A percentile compares a stretch with the other conserved stretches of the same genome.
phyloP scores from a whole-genome alignment of 2,113 vertebrate genomes.

The Siphamia tubifer region DNA sequence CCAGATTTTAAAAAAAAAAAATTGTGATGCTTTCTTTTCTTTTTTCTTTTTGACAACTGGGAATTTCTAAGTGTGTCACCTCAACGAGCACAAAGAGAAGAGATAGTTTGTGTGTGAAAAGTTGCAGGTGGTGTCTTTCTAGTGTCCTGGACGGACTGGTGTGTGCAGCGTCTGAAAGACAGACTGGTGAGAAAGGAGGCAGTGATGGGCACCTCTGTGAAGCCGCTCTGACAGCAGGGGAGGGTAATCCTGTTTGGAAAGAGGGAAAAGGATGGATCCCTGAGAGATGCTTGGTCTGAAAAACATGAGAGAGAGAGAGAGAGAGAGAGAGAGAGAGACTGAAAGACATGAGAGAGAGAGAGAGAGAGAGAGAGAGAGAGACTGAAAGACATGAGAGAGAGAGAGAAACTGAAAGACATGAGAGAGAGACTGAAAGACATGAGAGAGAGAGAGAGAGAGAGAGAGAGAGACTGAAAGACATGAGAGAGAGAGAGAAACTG shows the following conservation, averaged over 20 bases:
- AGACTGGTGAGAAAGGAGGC: conserved; percentile 38
- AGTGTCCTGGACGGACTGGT: not conserved
- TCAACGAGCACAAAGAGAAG: not conserved
- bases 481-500: too few relatives aligned
- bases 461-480: too few relatives aligned
- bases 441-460: not conserved
- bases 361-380: conserved; percentile 1
- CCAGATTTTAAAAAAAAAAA: too few relatives aligned
- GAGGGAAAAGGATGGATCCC: conserved; percentile 33
- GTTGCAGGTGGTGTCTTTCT: not conserved
- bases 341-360: too few relatives aligned
- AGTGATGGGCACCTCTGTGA: conserved; percentile 54
- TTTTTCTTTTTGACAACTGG: too few relatives aligned
- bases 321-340: too few relatives aligned
- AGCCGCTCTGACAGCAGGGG: conserved; percentile 52
- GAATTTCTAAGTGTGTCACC: not conserved
- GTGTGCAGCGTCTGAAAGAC: conserved; percentile 33
- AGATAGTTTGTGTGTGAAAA: not conserved
- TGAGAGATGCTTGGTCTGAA: conserved; percentile 37
- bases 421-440: too few relatives aligned
- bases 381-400: too few relatives aligned
- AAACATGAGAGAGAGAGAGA: too few relatives aligned
- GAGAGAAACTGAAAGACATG: too few relatives aligned
- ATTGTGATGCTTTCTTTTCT: too few relatives aligned
- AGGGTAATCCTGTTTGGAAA: conserved; percentile 62